phyloP scores from a whole-genome alignment of 2,888 invertebrate species.

The Chorisops tibialis region DNA sequence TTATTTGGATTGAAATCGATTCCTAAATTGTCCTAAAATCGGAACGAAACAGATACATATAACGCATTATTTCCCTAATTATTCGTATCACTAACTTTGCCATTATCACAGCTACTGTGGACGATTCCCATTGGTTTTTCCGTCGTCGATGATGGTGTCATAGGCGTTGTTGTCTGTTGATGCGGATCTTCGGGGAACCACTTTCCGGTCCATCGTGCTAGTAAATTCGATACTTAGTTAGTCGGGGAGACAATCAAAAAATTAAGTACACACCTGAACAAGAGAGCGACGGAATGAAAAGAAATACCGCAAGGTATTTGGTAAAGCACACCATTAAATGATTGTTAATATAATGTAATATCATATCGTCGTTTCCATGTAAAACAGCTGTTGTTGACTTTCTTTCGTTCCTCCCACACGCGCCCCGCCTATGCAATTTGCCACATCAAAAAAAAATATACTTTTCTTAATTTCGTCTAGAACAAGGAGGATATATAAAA shows the following conservation, averaged over 20 bases:
- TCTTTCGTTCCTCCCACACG: background rate
- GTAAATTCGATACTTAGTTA: background rate
- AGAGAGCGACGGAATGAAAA: background rate
- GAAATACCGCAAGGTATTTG: background rate
- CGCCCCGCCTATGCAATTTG: background rate
- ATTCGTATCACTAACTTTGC: conserved; percentile 53
- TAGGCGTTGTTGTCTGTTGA: conserved; percentile 31
- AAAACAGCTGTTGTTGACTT: background rate
- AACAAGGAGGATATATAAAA: too few species aligned
- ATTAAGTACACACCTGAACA: background rate
- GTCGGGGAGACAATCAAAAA: background rate
- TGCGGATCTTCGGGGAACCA: conserved; percentile 50
- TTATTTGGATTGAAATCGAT: conserved; percentile 43
- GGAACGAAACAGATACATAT: conserved; percentile 3
- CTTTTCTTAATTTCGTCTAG: too few species aligned
- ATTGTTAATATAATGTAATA: background rate
- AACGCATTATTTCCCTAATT: background rate
- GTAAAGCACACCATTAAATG: conserved; percentile 17
- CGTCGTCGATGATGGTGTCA: background rate
- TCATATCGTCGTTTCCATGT: conserved; percentile 16
- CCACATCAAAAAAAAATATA: conserved; percentile 2
- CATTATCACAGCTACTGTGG: conserved; percentile 62
- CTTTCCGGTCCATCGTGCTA: conserved; percentile 45
- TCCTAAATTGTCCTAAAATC: conserved; percentile 36
- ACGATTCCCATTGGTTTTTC: conserved; percentile 57